Evolutionary conservation across 2,113 vertebrate species (phyloP), one percentile per base, ranked within the genome.

Genomic region (Lamprotornis superbus): DNA sequence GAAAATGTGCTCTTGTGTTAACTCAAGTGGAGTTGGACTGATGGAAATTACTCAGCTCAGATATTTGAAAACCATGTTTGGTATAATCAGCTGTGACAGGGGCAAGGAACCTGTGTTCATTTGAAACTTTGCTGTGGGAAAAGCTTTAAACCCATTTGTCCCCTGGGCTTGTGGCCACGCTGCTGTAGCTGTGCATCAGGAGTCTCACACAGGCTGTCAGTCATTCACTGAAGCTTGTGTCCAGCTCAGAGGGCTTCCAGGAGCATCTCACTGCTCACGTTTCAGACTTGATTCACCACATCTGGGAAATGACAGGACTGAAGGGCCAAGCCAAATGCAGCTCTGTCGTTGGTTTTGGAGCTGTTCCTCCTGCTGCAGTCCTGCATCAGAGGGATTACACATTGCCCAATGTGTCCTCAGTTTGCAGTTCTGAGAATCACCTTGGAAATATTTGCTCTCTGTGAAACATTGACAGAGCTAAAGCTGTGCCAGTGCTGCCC

Each of bases 391-490:
- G 3, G 55, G 24, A 33, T 68, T 49, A 30, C 1, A 0, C 12
- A 2, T 4, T 20, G 35, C 71, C 49, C 44, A 25, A 1, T 0
- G 6, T 10, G 71, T 2, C 40, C 71, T 69, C 40, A 11, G n/a
- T 9, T 21, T 23, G 59, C 61, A 50, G 16, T 4, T 30, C 90
- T 75, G 39, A 83, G 44, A 21, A 42, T 22, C 44, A 65, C 63
- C 61, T 83, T 44, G 49, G 64, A 28, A 83, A 55, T 74, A 37
- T 68, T 83, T 93, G 79, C 57, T 86, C 40, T 76, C 30, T 25
- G 59, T 90, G 53, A 86, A 94, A 86, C 91, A 89, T 28, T 92
- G 86, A 84, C 86, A 71, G 86, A 86, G 33, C 9, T 15, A 3
- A 47, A 71, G 40, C 86, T 1, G 1, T 50, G 65, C 85, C 47